Evolutionary conservation across 2,113 vertebrate genomes (phyloP).

Genomic region (Semnornis frantzii): DNA sequence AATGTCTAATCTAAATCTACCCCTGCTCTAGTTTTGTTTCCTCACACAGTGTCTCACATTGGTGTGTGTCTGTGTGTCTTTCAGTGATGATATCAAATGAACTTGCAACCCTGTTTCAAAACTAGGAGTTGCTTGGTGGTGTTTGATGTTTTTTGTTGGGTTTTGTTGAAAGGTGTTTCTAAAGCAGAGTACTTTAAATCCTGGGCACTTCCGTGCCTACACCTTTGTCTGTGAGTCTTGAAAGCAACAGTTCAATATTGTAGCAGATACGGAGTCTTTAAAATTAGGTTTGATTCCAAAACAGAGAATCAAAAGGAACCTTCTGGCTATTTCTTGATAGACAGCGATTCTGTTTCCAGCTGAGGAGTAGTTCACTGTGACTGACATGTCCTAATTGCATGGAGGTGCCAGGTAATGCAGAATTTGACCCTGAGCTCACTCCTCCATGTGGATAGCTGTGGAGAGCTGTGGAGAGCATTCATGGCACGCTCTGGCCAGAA

Average conservation of each 20-base stretch:
- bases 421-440: background rate
- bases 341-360: background rate
- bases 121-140: background rate
- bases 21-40: too few species aligned
- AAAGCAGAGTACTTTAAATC: background rate
- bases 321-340: background rate
- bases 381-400: background rate
- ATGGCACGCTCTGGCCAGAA: background rate
- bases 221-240: background rate
- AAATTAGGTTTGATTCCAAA: background rate
- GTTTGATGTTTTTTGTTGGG: too few species aligned
- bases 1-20: too few species aligned
- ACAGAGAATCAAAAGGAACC: background rate
- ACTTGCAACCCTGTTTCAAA: background rate
- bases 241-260: background rate
- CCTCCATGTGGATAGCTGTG: too few species aligned
- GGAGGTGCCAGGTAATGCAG: background rate
- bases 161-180: background rate
- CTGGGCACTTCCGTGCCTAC: background rate
- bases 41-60: background rate
- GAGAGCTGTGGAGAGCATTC: too few species aligned
- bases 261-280: background rate
- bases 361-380: background rate
- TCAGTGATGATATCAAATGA: background rate
- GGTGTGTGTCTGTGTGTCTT: background rate